Base-by-base conservation (phyloP, 2,113 vertebrate genomes). In the Sula dactylatra region DNA sequence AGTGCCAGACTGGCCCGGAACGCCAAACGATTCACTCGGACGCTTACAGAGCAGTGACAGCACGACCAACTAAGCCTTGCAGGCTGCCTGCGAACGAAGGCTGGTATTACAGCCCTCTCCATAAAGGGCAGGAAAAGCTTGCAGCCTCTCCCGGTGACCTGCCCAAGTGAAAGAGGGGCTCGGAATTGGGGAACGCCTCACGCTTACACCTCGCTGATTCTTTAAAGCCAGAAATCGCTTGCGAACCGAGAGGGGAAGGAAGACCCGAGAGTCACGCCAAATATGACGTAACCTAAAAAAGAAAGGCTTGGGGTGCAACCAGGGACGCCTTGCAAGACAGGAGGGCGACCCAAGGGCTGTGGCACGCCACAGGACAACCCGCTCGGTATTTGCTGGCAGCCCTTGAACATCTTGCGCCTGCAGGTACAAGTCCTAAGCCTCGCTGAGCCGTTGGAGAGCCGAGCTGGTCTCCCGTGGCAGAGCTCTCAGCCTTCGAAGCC, bases 401-500 rank as follows among this genome's bases (percentile, higher is more conserved):
- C 9, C 54, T 9, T 40, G 44, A 66, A 61, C 86, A 58, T 22
- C 78, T 52, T 3, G 50, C 31, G 74, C 5, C 55, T 44, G 74
- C 31, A 13, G 40, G 17, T 17, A 55, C 26, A 2, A 17, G 56
- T 1, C 15, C n/a, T 6, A 5, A 17, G 42, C 31, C 14, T 29
- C 62, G 7, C 1, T 10, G 26, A 49, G 54, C 22, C 27, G 4
- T 4, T 6, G n/a, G 47, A 20, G 67, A 44, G 36, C 47, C 13
- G 34, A 31, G 74, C 42, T 6, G 36, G 29, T 11, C 70, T 42
- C 38, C 50, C 4, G 56, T 1, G 25, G 40, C 45, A 82, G 38
- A 86, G 70, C 65, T 2, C 56, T 7, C 27, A 3, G 13, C 0
- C 2, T 0, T 50, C 20, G 10, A 8, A 20, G 0, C 45, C 86